A percentile compares a stretch with the other conserved stretches of the same genome.
Evolutionary conservation across 30 jellyfish, hydroid and myxozoan genomes (phyloP).

Genomic region (Aurelia sp.): DNA sequence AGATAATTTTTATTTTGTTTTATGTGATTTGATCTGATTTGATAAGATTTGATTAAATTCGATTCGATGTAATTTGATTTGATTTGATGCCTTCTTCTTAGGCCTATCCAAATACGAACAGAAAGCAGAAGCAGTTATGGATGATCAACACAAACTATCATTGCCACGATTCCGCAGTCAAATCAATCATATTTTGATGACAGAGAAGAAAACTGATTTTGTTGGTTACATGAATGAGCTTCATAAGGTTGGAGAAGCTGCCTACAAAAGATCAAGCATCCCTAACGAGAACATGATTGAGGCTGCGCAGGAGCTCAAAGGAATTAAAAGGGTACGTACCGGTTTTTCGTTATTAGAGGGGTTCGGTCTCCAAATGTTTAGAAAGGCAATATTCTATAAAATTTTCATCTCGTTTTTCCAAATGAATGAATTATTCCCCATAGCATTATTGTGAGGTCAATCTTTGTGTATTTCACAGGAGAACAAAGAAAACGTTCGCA

Average conservation of each 20-base stretch:
- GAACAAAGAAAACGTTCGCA: too few species aligned
- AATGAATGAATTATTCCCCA: too few species aligned
- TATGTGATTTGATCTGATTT: too few species aligned
- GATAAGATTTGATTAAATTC: too few species aligned
- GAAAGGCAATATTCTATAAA: too few species aligned
- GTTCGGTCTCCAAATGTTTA: neutral
- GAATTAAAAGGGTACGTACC: conserved; percentile 25
- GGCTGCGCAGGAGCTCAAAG: conserved; percentile 30
- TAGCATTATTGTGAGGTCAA: too few species aligned
- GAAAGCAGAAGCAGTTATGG: conserved; percentile 6
- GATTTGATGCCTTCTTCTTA: neutral
- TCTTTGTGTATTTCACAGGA: too few species aligned
- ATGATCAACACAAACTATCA: conserved; percentile 19
- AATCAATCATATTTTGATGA: conserved; percentile 14
- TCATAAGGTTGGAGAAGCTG: too few species aligned
- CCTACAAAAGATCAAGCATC: conserved; percentile 25
- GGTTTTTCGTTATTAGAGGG: neutral
- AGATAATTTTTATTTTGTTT: too few species aligned
- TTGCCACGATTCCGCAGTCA: conserved; percentile 34
- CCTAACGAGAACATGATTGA: conserved; percentile 7
- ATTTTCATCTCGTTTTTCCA: too few species aligned
- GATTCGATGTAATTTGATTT: neutral
- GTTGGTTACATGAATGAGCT: conserved; percentile 21
- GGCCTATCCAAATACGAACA: conserved; percentile 32
- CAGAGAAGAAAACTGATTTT: conserved; percentile 30